phyloP scores from a whole-genome alignment of 2,797 vertebrate genomes.

The Antrozous pallidus region DNA sequence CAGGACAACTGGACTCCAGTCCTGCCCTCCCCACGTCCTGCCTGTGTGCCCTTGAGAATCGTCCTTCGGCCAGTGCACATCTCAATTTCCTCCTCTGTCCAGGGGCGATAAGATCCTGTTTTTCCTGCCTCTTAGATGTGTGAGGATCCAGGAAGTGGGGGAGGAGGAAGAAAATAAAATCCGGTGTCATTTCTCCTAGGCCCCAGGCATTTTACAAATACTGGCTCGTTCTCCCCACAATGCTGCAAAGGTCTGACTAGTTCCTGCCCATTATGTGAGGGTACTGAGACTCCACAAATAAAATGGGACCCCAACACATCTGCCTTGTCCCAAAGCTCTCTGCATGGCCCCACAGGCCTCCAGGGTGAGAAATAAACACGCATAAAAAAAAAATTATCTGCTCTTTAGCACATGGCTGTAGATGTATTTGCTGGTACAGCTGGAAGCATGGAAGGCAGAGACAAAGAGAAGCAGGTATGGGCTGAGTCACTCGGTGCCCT shows the following conservation, averaged over 20 bases:
- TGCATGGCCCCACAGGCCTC: background rate
- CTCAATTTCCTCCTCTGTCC: slow-evolving; percentile 48
- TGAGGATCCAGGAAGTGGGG: background rate
- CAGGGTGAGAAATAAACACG: background rate
- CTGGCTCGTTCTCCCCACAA: background rate
- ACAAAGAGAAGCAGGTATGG: background rate
- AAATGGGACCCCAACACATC: background rate
- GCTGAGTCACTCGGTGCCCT: background rate
- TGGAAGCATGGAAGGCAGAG: background rate
- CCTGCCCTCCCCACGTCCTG: slow-evolving; percentile 53
- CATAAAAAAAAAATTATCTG: background rate
- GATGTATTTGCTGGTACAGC: background rate
- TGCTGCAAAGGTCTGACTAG: background rate
- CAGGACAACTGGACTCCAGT: slow-evolving; percentile 34
- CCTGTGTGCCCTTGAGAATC: slow-evolving; percentile 51
- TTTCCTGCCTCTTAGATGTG: slow-evolving; percentile 41
- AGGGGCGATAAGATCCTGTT: slow-evolving; percentile 56
- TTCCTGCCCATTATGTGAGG: background rate
- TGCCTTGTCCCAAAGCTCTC: background rate
- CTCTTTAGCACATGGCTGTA: background rate
- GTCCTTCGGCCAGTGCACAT: background rate
- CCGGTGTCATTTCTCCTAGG: background rate
- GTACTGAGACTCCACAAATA: background rate
- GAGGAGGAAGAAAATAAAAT: slow-evolving; percentile 18
- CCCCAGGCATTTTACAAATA: background rate